Conservation (phyloP, 2,113 vertebrate species). For the Dicentrarchus labrax region DNA sequence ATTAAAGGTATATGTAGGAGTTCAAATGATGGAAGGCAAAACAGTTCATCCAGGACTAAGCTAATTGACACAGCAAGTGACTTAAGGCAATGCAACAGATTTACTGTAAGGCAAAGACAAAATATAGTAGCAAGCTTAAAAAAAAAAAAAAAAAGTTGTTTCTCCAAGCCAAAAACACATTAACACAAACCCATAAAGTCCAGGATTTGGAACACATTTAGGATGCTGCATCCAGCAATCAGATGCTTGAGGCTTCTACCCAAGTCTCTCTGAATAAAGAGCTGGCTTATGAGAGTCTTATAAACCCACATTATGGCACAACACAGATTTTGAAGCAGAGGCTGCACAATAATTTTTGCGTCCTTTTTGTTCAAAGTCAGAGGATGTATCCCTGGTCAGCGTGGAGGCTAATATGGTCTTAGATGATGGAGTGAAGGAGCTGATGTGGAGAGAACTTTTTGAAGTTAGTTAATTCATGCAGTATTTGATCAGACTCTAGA, state of each 20-base stretch:
- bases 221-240: not conserved
- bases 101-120: too few relatives aligned
- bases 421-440: not conserved
- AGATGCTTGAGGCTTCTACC: not conserved
- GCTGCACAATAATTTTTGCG: not conserved
- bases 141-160: not conserved
- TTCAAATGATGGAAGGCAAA: not conserved
- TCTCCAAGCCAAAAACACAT: slow-evolving; percentile 20
- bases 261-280: not conserved
- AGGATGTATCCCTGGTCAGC: not conserved
- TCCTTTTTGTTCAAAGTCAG: not conserved
- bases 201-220: too few relatives aligned
- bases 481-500: not conserved
- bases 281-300: not conserved
- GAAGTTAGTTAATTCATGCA: not conserved
- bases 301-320: not conserved
- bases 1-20: not conserved
- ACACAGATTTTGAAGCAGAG: not conserved
- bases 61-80: not conserved
- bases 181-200: not conserved
- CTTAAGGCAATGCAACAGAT: not conserved
- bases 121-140: not conserved
- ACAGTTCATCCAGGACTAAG: not conserved
- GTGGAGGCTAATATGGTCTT: not conserved
- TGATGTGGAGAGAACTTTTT: too few relatives aligned